Conservation (phyloP, 2,888 invertebrate genomes). For the Epinotia bilunana region DNA sequence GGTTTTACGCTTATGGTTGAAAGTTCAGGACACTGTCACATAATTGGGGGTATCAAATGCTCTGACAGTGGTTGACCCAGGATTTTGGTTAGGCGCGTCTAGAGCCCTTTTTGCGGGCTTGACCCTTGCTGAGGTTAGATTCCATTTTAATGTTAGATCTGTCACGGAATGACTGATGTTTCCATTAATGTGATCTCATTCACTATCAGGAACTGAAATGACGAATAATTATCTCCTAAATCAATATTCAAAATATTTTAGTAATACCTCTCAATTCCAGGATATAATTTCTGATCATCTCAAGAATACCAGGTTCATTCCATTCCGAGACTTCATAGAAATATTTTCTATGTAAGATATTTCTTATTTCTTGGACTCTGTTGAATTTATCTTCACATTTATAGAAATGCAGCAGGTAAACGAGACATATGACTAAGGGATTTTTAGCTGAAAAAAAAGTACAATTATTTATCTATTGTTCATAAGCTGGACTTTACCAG, state of each 20-base stretch:
- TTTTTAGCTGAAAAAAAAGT: slow-evolving; percentile 69
- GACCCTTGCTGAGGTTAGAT: too few species aligned
- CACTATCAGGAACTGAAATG: neutral
- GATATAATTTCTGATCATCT: slow-evolving; percentile 66
- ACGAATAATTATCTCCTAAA: neutral
- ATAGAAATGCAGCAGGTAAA: slow-evolving; percentile 76
- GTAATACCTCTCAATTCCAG: slow-evolving; percentile 64
- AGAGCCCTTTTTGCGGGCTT: too few species aligned
- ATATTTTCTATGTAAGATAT: slow-evolving; percentile 65
- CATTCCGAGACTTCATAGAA: slow-evolving; percentile 70
- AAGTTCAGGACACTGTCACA: neutral
- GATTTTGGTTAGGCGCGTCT: too few species aligned
- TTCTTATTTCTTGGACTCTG: slow-evolving; percentile 66
- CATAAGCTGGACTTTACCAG: too few species aligned
- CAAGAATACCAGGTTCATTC: slow-evolving; percentile 73
- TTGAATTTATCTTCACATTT: slow-evolving; percentile 71
- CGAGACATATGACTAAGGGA: slow-evolving; percentile 71
- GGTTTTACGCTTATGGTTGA: too few species aligned
- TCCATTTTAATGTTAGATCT: too few species aligned
- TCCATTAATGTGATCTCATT: neutral
- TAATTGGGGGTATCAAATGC: neutral
- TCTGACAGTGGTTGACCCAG: too few species aligned
- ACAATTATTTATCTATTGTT: neutral
- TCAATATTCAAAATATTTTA: neutral
- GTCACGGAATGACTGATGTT: too few species aligned